A percentile compares a stretch with the other conserved stretches of the same genome.
These are phyloP conservation scores for Lysandra bellargus DNA, from an alignment of 2,888 invertebrate species.

Conservation along the genomic window DNA sequence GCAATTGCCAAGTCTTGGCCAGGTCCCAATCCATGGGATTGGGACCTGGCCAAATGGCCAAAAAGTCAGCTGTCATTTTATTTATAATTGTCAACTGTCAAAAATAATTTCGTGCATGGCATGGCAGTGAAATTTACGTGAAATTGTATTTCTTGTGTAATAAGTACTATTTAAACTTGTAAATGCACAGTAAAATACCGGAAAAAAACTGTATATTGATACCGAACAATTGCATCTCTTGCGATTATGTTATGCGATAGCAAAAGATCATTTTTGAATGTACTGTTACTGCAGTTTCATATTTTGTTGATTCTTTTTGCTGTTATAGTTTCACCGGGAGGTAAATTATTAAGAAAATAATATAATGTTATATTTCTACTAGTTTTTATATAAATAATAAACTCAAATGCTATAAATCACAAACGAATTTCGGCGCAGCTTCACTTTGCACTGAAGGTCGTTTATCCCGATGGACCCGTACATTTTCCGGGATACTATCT, in stretches of 20 bases:
- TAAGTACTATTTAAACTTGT: not conserved
- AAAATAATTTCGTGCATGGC: not conserved
- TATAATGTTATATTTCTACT: not conserved
- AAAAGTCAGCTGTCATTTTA: too few relatives aligned
- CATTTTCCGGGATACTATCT: too few relatives aligned
- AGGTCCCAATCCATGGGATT: too few relatives aligned
- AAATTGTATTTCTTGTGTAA: not conserved
- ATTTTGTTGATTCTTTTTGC: slow-evolving; percentile 34
- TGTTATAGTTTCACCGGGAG: slow-evolving; percentile 33
- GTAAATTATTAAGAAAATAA: not conserved
- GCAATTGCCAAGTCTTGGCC: too few relatives aligned
- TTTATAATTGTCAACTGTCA: not conserved
- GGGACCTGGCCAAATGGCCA: too few relatives aligned
- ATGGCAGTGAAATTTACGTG: not conserved
- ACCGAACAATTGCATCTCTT: not conserved
- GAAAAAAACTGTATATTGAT: not conserved
- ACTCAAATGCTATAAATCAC: too few relatives aligned
- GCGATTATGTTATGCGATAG: not conserved
- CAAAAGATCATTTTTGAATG: not conserved
- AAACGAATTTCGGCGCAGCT: too few relatives aligned
- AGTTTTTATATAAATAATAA: too few relatives aligned
- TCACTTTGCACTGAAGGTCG: too few relatives aligned
- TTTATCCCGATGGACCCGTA: too few relatives aligned
- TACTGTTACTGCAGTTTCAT: not conserved
- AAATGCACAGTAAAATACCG: not conserved